phyloP scores from a whole-genome alignment of 2,888 invertebrate genomes.

The Unio delphinus region DNA sequence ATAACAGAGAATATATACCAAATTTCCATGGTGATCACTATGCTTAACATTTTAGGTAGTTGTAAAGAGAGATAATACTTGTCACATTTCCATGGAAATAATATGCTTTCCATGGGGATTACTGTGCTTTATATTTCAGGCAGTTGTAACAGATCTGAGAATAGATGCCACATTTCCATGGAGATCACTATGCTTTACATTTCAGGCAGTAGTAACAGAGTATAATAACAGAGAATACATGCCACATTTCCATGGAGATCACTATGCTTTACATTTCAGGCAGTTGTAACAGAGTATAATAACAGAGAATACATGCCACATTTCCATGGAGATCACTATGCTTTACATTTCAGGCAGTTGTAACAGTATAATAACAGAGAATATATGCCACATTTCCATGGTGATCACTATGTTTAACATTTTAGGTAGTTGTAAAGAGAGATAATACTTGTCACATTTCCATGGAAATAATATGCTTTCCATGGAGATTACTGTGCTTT shows the following conservation, averaged over 20 bases:
- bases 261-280: slow-evolving; percentile 8
- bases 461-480: slow-evolving; percentile 26
- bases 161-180: slow-evolving; percentile 24
- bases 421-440: slow-evolving; percentile 22
- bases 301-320: slow-evolving; percentile 30
- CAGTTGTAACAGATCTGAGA: slow-evolving; percentile 8
- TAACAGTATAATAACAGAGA: slow-evolving; percentile 13
- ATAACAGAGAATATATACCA: slow-evolving; percentile 25
- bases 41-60: slow-evolving; percentile 14
- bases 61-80: slow-evolving; percentile 17
- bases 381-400: slow-evolving; percentile 40
- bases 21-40: slow-evolving; percentile 33
- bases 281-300: slow-evolving; percentile 20
- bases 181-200: neutral
- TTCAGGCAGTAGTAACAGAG: slow-evolving; percentile 13
- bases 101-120: slow-evolving; percentile 5
- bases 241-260: slow-evolving; percentile 5
- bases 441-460: slow-evolving; percentile 33
- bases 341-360: neutral
- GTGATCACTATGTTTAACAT: slow-evolving; percentile 15
- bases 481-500: neutral
- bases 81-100: slow-evolving; percentile 37
- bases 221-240: neutral
- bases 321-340: slow-evolving; percentile 32
- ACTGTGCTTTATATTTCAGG: slow-evolving; percentile 5